A percentile compares a stretch with the other conserved stretches of the same genome.
phyloP scores from a whole-genome alignment of 1,140 invertebrate genomes.

The Hyles euphorbiae region DNA sequence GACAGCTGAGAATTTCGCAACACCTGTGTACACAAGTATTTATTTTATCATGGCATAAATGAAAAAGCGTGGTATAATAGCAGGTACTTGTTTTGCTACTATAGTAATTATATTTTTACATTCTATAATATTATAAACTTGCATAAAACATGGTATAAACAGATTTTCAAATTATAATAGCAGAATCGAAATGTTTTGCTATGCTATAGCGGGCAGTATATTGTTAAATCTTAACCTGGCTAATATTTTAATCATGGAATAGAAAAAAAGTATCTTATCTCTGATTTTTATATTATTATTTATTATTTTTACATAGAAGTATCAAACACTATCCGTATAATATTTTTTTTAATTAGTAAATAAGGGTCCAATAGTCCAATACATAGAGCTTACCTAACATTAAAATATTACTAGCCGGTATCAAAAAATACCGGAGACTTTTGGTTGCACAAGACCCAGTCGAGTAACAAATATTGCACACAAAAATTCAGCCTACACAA shows the following conservation, averaged over 20 bases:
- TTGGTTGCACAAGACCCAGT: too few relatives aligned
- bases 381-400: too few relatives aligned
- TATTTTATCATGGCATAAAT: not conserved
- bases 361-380: too few relatives aligned
- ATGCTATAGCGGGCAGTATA: too few relatives aligned
- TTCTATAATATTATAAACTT: not conserved
- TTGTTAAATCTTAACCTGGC: not conserved
- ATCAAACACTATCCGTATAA: not conserved
- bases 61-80: not conserved
- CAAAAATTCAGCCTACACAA: too few relatives aligned
- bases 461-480: too few relatives aligned
- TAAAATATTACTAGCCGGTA: too few relatives aligned
- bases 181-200: not conserved
- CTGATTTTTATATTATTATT: too few relatives aligned
- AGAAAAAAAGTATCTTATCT: not conserved
- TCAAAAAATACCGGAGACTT: too few relatives aligned
- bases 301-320: not conserved
- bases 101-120: not conserved
- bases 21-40: constrained; percentile 28
- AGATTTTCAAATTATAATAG: not conserved
- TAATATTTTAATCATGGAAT: not conserved
- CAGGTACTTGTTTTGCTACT: too few relatives aligned
- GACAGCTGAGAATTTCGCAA: constrained; percentile 28
- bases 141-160: too few relatives aligned
- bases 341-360: too few relatives aligned